phyloP scores from a whole-genome alignment of 2,113 vertebrate species.

The Hyperopisus bebe region DNA sequence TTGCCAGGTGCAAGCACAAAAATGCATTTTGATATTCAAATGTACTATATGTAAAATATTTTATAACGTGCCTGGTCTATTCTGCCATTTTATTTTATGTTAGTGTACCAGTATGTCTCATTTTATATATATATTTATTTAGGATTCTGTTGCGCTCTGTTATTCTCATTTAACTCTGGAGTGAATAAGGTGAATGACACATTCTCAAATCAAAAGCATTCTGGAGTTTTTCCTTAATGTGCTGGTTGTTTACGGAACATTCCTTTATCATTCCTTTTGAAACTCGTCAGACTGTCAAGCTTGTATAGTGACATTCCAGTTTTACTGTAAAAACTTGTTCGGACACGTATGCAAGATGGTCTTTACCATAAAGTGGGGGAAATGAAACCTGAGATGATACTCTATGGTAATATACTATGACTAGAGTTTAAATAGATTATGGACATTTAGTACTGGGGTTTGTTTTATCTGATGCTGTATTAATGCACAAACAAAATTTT shows the following conservation, averaged over 20 bases:
- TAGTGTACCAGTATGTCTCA: neutral
- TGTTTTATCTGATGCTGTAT: neutral
- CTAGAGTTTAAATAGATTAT: neutral
- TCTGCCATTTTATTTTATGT: neutral
- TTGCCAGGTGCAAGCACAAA: neutral
- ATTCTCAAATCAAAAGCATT: neutral
- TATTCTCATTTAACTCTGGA: neutral
- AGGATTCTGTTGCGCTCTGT: neutral
- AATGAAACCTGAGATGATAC: neutral
- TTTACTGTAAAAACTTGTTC: conserved; percentile 34
- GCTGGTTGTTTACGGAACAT: neutral
- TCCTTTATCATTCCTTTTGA: conserved; percentile 21
- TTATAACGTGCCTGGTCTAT: neutral
- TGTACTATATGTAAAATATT: neutral
- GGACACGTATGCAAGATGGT: conserved; percentile 1
- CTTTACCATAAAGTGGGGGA: conserved; percentile 23
- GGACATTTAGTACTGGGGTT: neutral
- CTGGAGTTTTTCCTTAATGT: neutral
- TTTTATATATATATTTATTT: neutral
- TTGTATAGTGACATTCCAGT: conserved; percentile 55
- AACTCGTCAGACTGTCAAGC: conserved; percentile 36
- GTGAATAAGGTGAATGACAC: neutral
- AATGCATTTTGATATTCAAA: neutral
- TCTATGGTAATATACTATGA: neutral
- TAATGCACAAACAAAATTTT: neutral